Conservation (phyloP, 1,140 invertebrate species). For the Drosophila orosa region DNA sequence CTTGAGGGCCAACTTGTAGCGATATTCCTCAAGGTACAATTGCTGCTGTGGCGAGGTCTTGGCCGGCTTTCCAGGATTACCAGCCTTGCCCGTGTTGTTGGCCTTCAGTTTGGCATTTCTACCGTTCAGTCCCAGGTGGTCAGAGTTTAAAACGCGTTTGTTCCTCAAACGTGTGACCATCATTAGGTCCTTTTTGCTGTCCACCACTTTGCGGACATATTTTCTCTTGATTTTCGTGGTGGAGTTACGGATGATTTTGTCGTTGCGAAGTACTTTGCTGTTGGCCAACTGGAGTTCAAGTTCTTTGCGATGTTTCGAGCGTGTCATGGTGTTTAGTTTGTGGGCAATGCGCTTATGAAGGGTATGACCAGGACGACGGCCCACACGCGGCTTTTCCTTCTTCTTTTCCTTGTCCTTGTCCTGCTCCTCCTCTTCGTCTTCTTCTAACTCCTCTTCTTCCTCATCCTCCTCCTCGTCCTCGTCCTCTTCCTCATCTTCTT, state of each 20-base stretch:
- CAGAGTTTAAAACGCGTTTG: slow-evolving; percentile 41
- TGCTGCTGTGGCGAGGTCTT: slow-evolving; percentile 61
- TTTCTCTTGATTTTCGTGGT: slow-evolving; percentile 78
- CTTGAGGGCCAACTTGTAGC: slow-evolving; percentile 91
- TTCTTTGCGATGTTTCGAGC: slow-evolving; percentile 80
- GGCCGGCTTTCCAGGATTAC: slow-evolving; percentile 4
- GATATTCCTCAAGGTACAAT: slow-evolving; percentile 87
- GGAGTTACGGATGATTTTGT: slow-evolving; percentile 80
- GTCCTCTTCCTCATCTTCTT: slow-evolving; percentile 31
- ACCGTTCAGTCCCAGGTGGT: slow-evolving; percentile 42
- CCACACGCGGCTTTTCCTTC: slow-evolving; percentile 25
- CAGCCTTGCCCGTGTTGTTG: slow-evolving; percentile 4
- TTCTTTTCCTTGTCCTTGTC: slow-evolving; percentile 3
- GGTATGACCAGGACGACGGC: slow-evolving; percentile 10
- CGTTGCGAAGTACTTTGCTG: slow-evolving; percentile 81
- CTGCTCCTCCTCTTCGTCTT: slow-evolving; percentile 11
- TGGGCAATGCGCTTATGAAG: slow-evolving; percentile 57
- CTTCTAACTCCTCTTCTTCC: slow-evolving; percentile 9
- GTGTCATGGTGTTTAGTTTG: slow-evolving; percentile 80
- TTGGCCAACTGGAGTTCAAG: slow-evolving; percentile 80
- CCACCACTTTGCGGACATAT: slow-evolving; percentile 72
- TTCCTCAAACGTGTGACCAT: slow-evolving; percentile 63
- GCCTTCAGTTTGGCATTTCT: slow-evolving; percentile 44
- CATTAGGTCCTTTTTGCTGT: slow-evolving; percentile 65
- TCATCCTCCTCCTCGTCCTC: slow-evolving; percentile 9